Base-by-base conservation (phyloP, 2,888 invertebrate genomes). In the Caenorhabditis auriculariae region DNA sequence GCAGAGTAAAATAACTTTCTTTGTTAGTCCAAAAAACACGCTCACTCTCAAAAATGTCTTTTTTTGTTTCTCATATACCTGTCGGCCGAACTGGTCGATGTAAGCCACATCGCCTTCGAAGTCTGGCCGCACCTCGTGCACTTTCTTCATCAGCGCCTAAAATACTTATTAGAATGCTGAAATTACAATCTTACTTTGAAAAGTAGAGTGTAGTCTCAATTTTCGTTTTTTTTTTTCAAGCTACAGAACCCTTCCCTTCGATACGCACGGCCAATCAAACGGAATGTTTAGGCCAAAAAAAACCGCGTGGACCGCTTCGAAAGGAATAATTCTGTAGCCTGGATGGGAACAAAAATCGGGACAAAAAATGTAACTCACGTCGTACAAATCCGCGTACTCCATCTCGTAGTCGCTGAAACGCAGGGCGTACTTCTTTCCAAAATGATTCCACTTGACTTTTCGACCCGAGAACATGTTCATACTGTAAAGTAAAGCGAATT, bases 391-490 rank as follows among this genome's bases (percentile, higher is more conserved):
- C 5, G 68, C 71, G 53, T 69, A 73, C 46, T 78, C 76, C 66
- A 78, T 65, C 43, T 78, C 78, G 28, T 78, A 75, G 50, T 77
- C 75, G 35, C 69, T 69, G 54, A 78, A 70, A 26, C 69, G 45
- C 24, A 78, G 49, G 9, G 57, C 59, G 51, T 75, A 71, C 65
- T 78, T 78, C 64, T 76, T 78, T 6, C 78, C 78, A 45, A 78
- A 79, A 55, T 78, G 78, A 46, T 76, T 73, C 78, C 78, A 78
- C 45, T 69, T 72, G 37, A 78, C 66, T 53, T 74, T 76, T 24
- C 64, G 58, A 17, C 73, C 78, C 47, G 74, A 72, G 63, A 78
- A 78, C 61, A 77, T 64, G 54, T 73, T 71, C 66, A 72, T 74
- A 42, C 75, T 77, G 70, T 39, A 59, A 59, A 55, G 42, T 17